Conservation (phyloP, 2,888 invertebrate species). For the Tenthredo livida region DNA sequence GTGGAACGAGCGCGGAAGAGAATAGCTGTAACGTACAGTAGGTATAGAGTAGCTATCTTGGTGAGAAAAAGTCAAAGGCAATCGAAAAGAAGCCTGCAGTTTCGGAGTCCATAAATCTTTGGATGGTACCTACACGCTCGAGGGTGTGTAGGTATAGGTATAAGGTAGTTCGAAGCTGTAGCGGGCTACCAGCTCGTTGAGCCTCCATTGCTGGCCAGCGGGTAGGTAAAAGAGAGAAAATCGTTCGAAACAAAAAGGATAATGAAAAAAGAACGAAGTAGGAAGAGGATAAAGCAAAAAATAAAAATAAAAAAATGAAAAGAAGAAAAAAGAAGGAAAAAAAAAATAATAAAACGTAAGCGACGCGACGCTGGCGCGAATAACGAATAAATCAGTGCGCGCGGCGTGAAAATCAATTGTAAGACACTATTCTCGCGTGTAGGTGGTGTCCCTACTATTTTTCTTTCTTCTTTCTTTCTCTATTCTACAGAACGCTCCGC, state of each 20-base stretch:
- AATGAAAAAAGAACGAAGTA: no score
- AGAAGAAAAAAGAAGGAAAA: conserved; percentile 58
- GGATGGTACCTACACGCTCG: conserved; percentile 53
- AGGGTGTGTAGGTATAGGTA: conserved; percentile 39
- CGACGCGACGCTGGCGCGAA: conserved; percentile 64
- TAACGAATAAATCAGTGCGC: conserved; percentile 70
- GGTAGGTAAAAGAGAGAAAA: conserved; percentile 52
- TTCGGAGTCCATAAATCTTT: conserved; percentile 69
- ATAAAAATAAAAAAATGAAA: background rate
- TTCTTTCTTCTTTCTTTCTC: conserved; percentile 44
- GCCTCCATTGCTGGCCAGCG: conserved; percentile 63
- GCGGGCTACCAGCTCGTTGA: conserved; percentile 3
- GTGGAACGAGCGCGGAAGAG: background rate
- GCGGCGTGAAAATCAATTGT: conserved; percentile 75
- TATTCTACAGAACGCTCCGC: background rate
- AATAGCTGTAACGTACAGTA: background rate
- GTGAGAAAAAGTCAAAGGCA: background rate
- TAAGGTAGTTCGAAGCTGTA: background rate
- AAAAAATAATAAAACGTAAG: background rate
- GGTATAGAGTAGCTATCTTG: background rate
- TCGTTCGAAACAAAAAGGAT: background rate
- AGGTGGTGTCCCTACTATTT: conserved; percentile 44
- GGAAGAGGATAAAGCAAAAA: background rate
- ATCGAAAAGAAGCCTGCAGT: conserved; percentile 12
- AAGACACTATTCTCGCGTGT: conserved; percentile 68